Evolutionary conservation across 2,797 vertebrate genomes (phyloP).

Genomic region (Channa striata): DNA sequence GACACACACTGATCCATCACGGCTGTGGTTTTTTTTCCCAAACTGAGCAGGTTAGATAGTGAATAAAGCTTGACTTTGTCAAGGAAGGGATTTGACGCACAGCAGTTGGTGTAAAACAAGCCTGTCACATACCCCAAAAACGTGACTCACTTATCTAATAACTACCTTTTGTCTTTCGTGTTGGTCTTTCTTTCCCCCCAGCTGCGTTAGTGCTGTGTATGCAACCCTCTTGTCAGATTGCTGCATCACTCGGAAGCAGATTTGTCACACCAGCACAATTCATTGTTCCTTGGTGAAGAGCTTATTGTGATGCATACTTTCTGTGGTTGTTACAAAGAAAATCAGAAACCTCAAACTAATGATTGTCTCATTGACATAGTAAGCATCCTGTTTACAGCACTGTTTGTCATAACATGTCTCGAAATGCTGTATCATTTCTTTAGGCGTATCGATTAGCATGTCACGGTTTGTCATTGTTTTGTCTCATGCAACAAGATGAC

Average conservation of each 20-base stretch:
- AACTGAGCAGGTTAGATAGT: constrained; percentile 25
- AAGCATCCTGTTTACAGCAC: constrained; percentile 15
- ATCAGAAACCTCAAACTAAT: constrained; percentile 20
- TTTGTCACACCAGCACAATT: constrained; percentile 28
- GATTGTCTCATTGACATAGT: constrained; percentile 2
- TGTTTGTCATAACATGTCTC: constrained; percentile 7
- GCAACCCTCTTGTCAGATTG: background rate
- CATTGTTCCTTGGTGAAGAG: background rate
- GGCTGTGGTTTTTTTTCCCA: constrained; percentile 15
- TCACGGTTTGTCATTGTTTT: constrained; percentile 19
- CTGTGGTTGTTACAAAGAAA: constrained; percentile 21
- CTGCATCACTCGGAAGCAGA: constrained; percentile 1
- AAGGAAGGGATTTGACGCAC: background rate
- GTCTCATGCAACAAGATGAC: constrained; percentile 6
- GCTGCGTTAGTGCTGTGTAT: background rate
- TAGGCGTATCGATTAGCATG: background rate
- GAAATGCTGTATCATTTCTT: constrained; percentile 5
- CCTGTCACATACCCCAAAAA: background rate
- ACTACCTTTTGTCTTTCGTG: background rate
- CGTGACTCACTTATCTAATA: background rate
- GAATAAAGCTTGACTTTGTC: constrained; percentile 26
- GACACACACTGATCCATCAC: constrained; percentile 27
- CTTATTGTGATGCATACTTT: constrained; percentile 12
- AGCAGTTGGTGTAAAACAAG: constrained; percentile 9
- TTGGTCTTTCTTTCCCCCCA: constrained; percentile 6